Evolutionary conservation across 2,797 vertebrate species (phyloP).

Genomic region (Taeniopygia guttata): DNA sequence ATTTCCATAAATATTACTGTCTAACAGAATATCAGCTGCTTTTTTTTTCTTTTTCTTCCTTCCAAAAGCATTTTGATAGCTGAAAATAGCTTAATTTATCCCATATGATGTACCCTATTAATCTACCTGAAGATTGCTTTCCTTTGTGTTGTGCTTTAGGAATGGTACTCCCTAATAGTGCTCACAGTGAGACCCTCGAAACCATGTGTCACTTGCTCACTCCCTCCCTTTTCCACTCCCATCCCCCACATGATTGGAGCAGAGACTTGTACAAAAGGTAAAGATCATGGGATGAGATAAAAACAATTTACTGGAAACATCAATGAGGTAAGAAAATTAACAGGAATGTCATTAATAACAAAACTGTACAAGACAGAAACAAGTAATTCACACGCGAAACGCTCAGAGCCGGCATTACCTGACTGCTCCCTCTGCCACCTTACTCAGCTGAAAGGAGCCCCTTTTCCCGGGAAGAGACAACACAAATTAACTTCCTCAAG

Average conservation of each 20-base stretch:
- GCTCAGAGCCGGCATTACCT: neutral
- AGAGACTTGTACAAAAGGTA: neutral
- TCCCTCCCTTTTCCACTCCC: neutral
- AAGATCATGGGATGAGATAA: neutral
- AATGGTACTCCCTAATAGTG: neutral
- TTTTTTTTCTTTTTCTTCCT: neutral
- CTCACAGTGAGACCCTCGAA: neutral
- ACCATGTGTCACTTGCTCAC: rapidly evolving
- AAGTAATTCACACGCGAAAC: neutral
- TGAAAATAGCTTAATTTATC: neutral
- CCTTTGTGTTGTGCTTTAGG: neutral
- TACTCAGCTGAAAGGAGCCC: neutral
- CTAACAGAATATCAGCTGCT: neutral
- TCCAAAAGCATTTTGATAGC: neutral
- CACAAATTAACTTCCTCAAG: neutral
- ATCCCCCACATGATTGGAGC: neutral
- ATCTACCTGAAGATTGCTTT: neutral
- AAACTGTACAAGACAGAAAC: rapidly evolving
- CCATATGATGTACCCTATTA: neutral
- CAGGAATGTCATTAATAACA: neutral
- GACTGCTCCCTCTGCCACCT: too few species aligned
- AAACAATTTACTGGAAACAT: neutral
- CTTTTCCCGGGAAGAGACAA: neutral
- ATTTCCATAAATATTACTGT: neutral
- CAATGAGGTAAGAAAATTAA: neutral